A percentile compares a stretch with the other conserved stretches of the same genome.
Evolutionary conservation across 2,888 invertebrate species (phyloP).

Genomic region (Stramonita haemastoma): DNA sequence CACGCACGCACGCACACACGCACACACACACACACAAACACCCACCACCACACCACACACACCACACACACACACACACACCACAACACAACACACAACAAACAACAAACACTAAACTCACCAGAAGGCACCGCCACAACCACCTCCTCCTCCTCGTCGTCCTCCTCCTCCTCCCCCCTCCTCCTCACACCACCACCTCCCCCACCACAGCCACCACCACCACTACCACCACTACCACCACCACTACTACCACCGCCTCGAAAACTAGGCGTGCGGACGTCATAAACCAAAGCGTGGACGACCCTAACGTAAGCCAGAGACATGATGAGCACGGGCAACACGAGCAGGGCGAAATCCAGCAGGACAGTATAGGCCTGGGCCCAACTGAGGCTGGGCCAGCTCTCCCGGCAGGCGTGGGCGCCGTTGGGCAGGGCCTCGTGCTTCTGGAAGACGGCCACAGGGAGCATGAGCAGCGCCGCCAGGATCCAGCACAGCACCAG

Average conservation of each 20-base stretch:
- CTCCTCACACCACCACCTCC: neutral
- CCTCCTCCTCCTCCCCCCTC: neutral
- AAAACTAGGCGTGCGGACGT: conserved; percentile 62
- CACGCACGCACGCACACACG: neutral
- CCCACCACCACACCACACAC: neutral
- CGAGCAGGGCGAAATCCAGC: conserved; percentile 85
- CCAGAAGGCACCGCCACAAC: neutral
- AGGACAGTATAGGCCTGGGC: conserved; percentile 86
- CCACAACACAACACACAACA: neutral
- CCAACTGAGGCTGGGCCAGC: conserved; percentile 75
- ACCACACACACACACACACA: neutral
- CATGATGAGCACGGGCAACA: conserved; percentile 88
- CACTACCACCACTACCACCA: neutral
- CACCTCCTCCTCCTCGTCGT: neutral
- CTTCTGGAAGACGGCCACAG: conserved; percentile 80
- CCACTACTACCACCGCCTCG: conserved; percentile 1
- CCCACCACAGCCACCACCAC: neutral
- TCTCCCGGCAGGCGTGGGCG: conserved; percentile 59
- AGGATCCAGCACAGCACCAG: conserved; percentile 78
- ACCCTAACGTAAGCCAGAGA: conserved; percentile 83
- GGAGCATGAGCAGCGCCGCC: conserved; percentile 83
- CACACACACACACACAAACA: neutral
- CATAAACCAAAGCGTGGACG: conserved; percentile 74
- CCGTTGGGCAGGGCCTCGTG: conserved; percentile 48
- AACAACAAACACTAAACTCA: neutral